Evolutionary conservation across 1,140 invertebrate species (phyloP), one percentile per base, ranked within the genome.

Genomic region (Zaprionus camerounensis): DNA sequence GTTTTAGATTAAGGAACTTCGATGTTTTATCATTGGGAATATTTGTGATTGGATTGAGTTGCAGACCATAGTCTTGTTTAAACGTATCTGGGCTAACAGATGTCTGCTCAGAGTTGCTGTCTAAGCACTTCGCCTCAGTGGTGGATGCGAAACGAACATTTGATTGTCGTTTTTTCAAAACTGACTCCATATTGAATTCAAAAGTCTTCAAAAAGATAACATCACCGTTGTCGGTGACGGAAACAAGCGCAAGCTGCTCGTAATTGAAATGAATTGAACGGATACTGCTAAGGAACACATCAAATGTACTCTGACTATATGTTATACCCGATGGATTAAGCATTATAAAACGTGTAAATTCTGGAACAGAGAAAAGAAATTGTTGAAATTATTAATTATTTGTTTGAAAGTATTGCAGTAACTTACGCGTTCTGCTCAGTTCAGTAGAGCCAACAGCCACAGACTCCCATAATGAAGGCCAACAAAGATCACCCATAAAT

Each of bases 391-490:
- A 28, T 34, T 11, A 34, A 11, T 7, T 20, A 1, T n/a, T 36
- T 5, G n/a, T 11, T 22, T 38, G 13, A 15, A 9, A 4, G 59
- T 24, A 2, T 6, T 24, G n/a, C 7, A 17, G 41, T 12, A 67
- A 41, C 80, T 78, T 78, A 82, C 80, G 34, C 11, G 28, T 17
- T 31, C 46, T 67, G 46, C 20, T 66, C 2, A 77, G 12, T 44
- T 80, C 79, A 46, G 65, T 55, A 36, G 61, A 68, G 36, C 82
- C 80, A 13, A 78, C 17, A 0, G 66, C 53, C 0, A 92, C 5
- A 0, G 80, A 28, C 22, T 91, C 88, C 80, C 91, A 91, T n/a
- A 91, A 26, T 2, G 81, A 71, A 12, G 88, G 73, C 91, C 91
- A 92, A 7, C 36, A 69, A 9, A 71, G 5, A 22, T 61, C 24